A percentile compares a stretch with the other conserved stretches of the same genome.
These are phyloP conservation scores for Cephus cinctus DNA, from an alignment of 1,140 invertebrate species.

Conservation along the genomic window DNA sequence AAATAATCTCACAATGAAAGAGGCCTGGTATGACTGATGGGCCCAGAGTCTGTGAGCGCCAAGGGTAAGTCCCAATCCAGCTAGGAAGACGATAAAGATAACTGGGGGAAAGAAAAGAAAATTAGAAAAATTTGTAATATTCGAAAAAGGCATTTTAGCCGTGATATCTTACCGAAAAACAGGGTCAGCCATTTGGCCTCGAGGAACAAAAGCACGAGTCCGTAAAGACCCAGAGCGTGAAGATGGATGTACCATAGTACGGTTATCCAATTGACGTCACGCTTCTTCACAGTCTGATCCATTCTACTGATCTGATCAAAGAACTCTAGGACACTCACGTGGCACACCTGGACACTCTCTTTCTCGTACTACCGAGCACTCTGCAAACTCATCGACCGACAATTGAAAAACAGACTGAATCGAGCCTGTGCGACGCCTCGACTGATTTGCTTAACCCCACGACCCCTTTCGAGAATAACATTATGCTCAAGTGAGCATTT, in stretches of 20 bases:
- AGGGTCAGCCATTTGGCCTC: slow-evolving; percentile 61
- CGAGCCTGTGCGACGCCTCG: slow-evolving; percentile 4
- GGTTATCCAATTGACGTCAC: slow-evolving; percentile 65
- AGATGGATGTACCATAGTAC: slow-evolving; percentile 68
- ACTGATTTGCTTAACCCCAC: slow-evolving; percentile 31
- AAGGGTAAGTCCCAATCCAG: slow-evolving; percentile 73
- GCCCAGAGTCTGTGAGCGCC: slow-evolving; percentile 91
- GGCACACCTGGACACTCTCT: too few species aligned
- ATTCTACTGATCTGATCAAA: too few species aligned
- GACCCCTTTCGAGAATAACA: slow-evolving; percentile 33
- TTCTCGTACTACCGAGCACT: too few species aligned
- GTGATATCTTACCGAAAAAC: slow-evolving; percentile 63
- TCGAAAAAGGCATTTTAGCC: neutral
- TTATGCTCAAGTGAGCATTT: slow-evolving; percentile 30
- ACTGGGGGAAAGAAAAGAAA: slow-evolving; percentile 54
- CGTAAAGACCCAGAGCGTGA: slow-evolving; percentile 63
- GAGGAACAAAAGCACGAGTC: slow-evolving; percentile 58
- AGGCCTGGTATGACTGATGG: slow-evolving; percentile 80
- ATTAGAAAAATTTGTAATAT: slow-evolving; percentile 17
- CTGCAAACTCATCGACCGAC: neutral
- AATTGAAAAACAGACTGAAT: slow-evolving; percentile 21
- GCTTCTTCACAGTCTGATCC: slow-evolving; percentile 37
- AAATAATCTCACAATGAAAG: slow-evolving; percentile 66
- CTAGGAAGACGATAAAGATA: slow-evolving; percentile 59
- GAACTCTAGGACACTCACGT: too few species aligned